Evolutionary conservation across 2,797 vertebrate genomes (phyloP), one percentile per base, ranked within the genome.

Genomic region (Brachyalestes nurse): DNA sequence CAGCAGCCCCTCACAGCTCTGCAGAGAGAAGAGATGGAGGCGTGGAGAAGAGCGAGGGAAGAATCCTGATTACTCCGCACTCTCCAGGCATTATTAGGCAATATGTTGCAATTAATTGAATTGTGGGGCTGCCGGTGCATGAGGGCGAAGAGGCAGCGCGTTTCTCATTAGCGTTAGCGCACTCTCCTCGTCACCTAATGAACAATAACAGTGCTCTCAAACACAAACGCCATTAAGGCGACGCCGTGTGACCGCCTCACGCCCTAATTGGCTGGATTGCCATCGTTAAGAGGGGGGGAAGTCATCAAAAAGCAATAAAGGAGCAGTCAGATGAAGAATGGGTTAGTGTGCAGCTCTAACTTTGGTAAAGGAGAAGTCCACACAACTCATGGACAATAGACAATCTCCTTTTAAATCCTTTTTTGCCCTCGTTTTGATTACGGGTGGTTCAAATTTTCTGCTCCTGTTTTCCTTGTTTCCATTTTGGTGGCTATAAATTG

Each of bases 81-180:
- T 90, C 86, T 89, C 85, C 87, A 88, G 83, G 84, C 88, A 87
- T 91, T 91, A 93, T 92, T 90, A 89, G 88, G 84, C 87, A 88
- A 91, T 87, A 89, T 86, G 88, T 87, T 88, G 66, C 86, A 88
- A 92, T 93, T 93, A 93, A 93, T 90, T 87, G 86, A 93, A 93
- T 86, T 85, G 90, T 84, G 84, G 87, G 88, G 85, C 87, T 88
- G 87, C 88, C 86, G 88, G 87, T 91, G 84, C 84, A 87, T 66
- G 81, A 80, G 67, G 80, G 85, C 85, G 89, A 87, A 83, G 86
- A 87, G 86, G 85, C 82, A 84, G 84, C 75, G 84, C 85, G 85
- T 82, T 91, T 91, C 91, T 92, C 92, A 93, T 94, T 92, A 94
- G 89, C 83, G 55, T 80, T 67, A 34, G 89, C 87, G 88, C 92